A percentile compares a stretch with the other conserved stretches of the same genome.
phyloP scores from a whole-genome alignment of 2,888 invertebrate genomes.

The Mactromeris polynyma region DNA sequence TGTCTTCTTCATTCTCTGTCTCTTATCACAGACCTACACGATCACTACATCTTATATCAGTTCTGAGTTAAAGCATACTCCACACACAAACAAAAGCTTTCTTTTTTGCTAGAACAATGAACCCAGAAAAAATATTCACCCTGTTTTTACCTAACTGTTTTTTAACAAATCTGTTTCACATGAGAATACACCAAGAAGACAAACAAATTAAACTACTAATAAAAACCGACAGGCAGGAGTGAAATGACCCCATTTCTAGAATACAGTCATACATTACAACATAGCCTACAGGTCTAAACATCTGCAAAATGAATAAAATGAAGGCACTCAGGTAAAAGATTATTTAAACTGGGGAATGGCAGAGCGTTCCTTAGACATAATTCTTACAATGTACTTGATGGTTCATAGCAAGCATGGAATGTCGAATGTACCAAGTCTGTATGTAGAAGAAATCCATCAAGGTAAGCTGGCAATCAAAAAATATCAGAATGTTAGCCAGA shows the following conservation, averaged over 20 bases:
- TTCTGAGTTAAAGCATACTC: background rate
- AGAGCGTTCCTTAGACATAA: conserved; percentile 1
- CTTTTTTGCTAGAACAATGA: background rate
- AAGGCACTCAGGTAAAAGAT: conserved; percentile 12
- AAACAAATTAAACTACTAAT: conserved; percentile 7
- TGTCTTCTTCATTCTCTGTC: too few relatives aligned
- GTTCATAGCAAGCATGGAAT: conserved; percentile 31
- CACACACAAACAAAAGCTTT: background rate
- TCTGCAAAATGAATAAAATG: conserved; percentile 7
- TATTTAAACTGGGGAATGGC: conserved; percentile 13
- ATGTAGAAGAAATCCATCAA: background rate
- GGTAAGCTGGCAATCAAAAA: background rate
- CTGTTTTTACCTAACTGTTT: background rate
- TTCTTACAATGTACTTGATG: conserved; percentile 22
- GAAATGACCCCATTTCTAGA: conserved; percentile 2
- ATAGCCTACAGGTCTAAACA: conserved; percentile 4
- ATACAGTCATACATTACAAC: background rate
- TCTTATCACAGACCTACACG: too few relatives aligned
- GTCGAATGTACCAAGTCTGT: conserved; percentile 7
- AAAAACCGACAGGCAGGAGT: background rate
- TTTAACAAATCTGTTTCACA: background rate
- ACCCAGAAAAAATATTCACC: background rate
- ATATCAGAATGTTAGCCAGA: too few relatives aligned
- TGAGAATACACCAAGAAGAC: background rate
- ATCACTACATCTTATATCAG: too few relatives aligned